Conservation (phyloP, 2,888 invertebrate genomes). For the Scaeva pyrastri region DNA sequence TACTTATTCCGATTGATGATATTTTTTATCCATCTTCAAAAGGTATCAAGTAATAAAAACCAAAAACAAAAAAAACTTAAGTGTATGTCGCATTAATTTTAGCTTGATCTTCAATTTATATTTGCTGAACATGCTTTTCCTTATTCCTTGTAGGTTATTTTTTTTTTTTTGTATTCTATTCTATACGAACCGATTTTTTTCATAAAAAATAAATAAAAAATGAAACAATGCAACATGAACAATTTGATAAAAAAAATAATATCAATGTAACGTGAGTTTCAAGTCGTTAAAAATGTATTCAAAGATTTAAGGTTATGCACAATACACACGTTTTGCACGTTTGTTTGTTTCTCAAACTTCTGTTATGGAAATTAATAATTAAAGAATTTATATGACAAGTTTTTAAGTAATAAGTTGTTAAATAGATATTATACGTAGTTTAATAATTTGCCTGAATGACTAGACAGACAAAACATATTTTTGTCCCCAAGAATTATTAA, state of each 20-base stretch:
- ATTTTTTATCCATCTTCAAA: slow-evolving; percentile 45
- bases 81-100: slow-evolving; percentile 67
- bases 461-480: no score
- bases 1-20: slow-evolving; percentile 58
- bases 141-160: slow-evolving; percentile 20
- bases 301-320: background rate
- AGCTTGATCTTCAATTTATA: slow-evolving; percentile 29
- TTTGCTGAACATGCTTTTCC: slow-evolving; percentile 25
- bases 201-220: background rate
- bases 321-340: background rate
- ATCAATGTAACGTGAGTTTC: background rate
- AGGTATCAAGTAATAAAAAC: slow-evolving; percentile 49
- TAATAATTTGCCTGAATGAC: no score
- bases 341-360: background rate
- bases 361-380: background rate
- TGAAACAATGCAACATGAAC: background rate
- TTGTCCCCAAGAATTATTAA: no score
- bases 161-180: slow-evolving; percentile 15
- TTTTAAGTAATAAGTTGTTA: background rate
- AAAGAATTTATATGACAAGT: background rate
- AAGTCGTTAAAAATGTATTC: slow-evolving; percentile 1
- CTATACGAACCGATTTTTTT: background rate
- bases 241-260: slow-evolving; percentile 4
- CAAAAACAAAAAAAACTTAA: slow-evolving; percentile 27
- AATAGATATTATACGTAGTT: no score